A percentile compares a stretch with the other conserved stretches of the same genome.
phyloP scores from a whole-genome alignment of 1,140 invertebrate species.

The Drosophila azteca region DNA sequence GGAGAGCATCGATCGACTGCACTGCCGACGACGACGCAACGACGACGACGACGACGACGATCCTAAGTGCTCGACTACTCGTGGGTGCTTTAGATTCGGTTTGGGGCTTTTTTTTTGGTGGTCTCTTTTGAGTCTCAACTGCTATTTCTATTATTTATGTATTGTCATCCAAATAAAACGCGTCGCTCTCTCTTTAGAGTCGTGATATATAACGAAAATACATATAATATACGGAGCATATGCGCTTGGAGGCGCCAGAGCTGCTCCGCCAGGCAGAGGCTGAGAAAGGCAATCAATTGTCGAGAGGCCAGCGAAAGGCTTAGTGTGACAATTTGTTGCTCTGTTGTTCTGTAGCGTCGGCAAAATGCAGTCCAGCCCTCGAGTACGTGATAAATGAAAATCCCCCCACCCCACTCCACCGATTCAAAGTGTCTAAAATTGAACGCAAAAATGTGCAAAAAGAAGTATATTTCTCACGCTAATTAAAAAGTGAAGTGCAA shows the following conservation, averaged over 20 bases:
- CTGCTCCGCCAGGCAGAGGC: neutral
- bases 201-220: neutral
- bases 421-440: neutral
- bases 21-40: conserved; percentile 2
- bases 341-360: conserved; percentile 26
- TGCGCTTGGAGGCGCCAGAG: neutral
- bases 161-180: conserved; percentile 26
- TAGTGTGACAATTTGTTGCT: conserved; percentile 33
- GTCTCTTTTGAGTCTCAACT: conserved; percentile 24
- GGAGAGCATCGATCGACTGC: too few species aligned
- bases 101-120: conserved; percentile 32
- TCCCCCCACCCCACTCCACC: neutral
- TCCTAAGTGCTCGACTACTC: conserved; percentile 3
- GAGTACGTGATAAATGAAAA: conserved; percentile 20
- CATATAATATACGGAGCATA: neutral
- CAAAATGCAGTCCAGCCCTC: conserved; percentile 28
- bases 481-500: conserved; percentile 57
- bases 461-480: conserved; percentile 62
- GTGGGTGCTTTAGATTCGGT: conserved; percentile 16
- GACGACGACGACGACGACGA: conserved; percentile 22
- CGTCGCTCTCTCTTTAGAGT: neutral
- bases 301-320: conserved; percentile 24
- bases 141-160: conserved; percentile 40
- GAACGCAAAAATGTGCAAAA: conserved; percentile 8
- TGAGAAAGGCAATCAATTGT: conserved; percentile 52